Evolutionary conservation across 1,140 invertebrate genomes (phyloP).

Genomic region (Caenorhabditis remanei): DNA sequence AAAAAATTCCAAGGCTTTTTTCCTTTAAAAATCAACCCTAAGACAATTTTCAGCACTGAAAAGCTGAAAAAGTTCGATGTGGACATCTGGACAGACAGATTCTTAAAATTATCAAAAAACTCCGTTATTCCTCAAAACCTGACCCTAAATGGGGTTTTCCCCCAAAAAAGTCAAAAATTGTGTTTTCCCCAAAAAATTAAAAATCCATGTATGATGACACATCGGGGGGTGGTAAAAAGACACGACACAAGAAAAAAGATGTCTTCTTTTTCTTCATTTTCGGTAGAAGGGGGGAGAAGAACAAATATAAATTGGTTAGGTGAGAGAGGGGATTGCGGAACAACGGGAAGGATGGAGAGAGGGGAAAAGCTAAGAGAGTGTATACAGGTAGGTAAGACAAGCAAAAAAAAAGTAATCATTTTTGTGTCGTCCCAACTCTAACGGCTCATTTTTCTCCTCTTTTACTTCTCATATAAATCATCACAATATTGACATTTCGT

Average conservation of each 20-base stretch:
- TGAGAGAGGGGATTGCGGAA: neutral
- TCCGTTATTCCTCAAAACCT: no score
- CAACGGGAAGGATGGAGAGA: no score
- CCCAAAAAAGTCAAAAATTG: no score
- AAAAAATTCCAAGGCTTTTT: no score
- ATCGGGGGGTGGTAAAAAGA: neutral
- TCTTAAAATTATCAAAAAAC: no score
- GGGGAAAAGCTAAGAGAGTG: neutral
- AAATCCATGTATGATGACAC: constrained; percentile 30
- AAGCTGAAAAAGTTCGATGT: no score
- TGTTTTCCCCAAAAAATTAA: neutral
- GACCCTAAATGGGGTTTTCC: no score
- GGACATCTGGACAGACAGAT: no score
- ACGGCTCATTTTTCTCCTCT: neutral
- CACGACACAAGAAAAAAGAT: constrained; percentile 22
- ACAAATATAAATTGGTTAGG: constrained; percentile 30
- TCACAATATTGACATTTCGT: constrained; percentile 56
- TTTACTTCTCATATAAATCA: constrained; percentile 36
- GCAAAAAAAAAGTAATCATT: constrained; percentile 21
- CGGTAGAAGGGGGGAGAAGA: neutral
- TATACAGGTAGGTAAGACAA: neutral
- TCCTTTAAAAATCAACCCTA: no score
- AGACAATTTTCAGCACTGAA: no score
- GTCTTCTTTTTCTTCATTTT: neutral
- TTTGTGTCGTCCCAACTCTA: neutral